phyloP scores from a whole-genome alignment of 2,113 vertebrate species.

The Phalacrocorax carbo region DNA sequence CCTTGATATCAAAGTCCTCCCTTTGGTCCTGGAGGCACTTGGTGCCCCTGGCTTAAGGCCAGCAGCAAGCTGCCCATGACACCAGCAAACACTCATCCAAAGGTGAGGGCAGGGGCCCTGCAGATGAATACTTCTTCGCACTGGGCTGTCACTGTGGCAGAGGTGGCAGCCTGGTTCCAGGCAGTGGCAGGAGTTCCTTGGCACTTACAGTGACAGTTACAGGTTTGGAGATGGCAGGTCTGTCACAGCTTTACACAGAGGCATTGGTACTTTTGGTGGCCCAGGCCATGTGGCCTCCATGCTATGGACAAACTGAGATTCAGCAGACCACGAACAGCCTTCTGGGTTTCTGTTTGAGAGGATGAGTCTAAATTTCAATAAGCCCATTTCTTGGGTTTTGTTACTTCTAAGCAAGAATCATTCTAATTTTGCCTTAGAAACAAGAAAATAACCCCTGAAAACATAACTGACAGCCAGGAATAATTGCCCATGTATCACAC shows the following conservation, averaged over 20 bases:
- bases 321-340: not conserved
- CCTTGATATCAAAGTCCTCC: not conserved
- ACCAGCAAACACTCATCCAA: not conserved
- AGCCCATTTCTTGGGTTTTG: not conserved
- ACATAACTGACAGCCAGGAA: not conserved
- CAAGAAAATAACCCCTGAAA: not conserved
- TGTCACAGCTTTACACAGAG: not conserved
- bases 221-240: rapidly evolving
- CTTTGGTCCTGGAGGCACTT: no score
- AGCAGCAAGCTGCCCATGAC: not conserved
- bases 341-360: not conserved
- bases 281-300: no score
- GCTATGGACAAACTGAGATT: not conserved
- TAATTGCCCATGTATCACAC: not conserved
- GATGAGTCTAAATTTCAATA: not conserved
- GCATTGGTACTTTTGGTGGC: rapidly evolving
- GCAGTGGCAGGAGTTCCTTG: not conserved
- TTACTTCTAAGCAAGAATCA: not conserved
- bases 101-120: not conserved
- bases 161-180: not conserved
- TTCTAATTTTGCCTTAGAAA: not conserved
- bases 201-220: not conserved
- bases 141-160: rapidly evolving
- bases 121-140: not conserved
- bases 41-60: not conserved